Base-by-base conservation (phyloP, 1,140 invertebrate genomes). In the Arion vulgaris region DNA sequence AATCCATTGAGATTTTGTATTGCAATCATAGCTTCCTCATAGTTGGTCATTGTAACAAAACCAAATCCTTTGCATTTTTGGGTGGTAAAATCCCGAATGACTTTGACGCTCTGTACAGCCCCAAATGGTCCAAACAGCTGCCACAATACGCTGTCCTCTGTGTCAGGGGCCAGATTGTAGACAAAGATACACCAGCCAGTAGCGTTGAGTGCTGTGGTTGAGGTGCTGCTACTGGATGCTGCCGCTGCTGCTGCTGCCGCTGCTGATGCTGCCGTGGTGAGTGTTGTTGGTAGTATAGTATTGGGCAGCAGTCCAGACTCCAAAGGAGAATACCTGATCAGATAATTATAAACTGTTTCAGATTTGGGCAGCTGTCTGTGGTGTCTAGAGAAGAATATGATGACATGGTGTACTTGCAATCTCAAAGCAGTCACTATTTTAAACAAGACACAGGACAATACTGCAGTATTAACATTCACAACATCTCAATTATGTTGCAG, bases 11-110 rank as follows among this genome's bases (percentile, higher is more conserved):
- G 94, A 84, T 97, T 97, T 93, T 98, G 97, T 89, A 99, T 99
- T 78, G 98, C 98, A 83, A 98, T 96, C 41, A 98, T 95, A 19
- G 98, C 98, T 92, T 99, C 98, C 92, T 99, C 98, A 93, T 99
- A 99, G 93, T 99, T 99, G 89, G 97, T 99, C 98, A 99, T 99
- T 80, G 98, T 99, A 82, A 99, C 98, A 93, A 99, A 99, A n/a
- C 98, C 98, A 93, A 99, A 99, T 87, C 98, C 98, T 93, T 99
- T 99, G 95, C 98, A 99, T 93, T 99, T 99, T 94, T 98, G 98
- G 83, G 98, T 98, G 93, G 98, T 96, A 89, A 98, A 94, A 93
- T 99, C 98, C 83, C 98, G 95, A 89, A 99, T 98, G 76, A 94
- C 93, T 94, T 99, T 99, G 49, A 99, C 98, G 91, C 96, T 98